A percentile compares a stretch with the other conserved stretches of the same genome.
These are phyloP conservation scores for Pterois miles DNA, from an alignment of 2,797 vertebrate genomes.

Conservation along the genomic window DNA sequence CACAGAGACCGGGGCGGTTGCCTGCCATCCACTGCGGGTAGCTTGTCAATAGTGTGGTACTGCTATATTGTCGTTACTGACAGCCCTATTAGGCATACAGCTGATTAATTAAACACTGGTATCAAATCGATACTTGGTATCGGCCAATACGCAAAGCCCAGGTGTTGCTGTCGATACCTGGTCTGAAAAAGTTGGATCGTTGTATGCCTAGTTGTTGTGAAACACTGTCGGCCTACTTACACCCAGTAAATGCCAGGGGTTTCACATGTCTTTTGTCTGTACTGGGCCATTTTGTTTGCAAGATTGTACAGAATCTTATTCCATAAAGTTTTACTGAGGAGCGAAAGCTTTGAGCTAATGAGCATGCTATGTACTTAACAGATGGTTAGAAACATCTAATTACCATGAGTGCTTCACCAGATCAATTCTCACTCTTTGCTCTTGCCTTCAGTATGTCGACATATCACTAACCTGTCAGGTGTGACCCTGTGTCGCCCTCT, in stretches of 20 bases:
- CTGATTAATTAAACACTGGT: too few species aligned
- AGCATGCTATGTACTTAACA: neutral
- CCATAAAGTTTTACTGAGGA: neutral
- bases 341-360: constrained; percentile 1
- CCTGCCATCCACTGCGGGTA: too few species aligned
- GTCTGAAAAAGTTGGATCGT: too few species aligned
- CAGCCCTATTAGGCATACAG: too few species aligned
- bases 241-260: neutral
- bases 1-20: too few species aligned
- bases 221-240: neutral
- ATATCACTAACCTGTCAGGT: constrained; percentile 1
- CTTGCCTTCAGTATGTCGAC: neutral
- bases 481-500: neutral
- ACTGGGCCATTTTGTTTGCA: neutral
- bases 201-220: too few species aligned
- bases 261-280: neutral
- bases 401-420: neutral
- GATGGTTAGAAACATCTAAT: neutral
- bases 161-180: too few species aligned
- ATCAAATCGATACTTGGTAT: too few species aligned
- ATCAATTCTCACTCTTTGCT: neutral
- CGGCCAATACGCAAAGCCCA: too few species aligned
- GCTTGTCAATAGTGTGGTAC: too few species aligned
- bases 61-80: too few species aligned
- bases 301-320: neutral